Evolutionary conservation across 2,797 vertebrate species (phyloP).

Genomic region (Lithobates pipiens): DNA sequence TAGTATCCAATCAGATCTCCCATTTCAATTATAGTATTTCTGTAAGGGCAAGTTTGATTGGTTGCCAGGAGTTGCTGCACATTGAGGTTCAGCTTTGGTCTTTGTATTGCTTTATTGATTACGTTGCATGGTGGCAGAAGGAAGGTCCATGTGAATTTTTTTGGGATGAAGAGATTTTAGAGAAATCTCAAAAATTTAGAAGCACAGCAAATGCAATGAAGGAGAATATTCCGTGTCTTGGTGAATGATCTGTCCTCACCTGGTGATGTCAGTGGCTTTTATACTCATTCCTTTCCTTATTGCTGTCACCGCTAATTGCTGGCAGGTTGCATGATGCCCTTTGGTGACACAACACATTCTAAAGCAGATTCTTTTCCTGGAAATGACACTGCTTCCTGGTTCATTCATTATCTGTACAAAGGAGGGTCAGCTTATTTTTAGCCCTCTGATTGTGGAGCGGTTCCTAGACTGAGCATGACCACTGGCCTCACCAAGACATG

Average conservation of each 20-base stretch:
- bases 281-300: not conserved
- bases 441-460: not conserved
- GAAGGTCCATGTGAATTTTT: too few relatives aligned
- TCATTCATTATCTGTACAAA: constrained; percentile 12
- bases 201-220: too few relatives aligned
- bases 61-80: too few relatives aligned
- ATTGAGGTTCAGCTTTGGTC: too few relatives aligned
- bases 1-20: too few relatives aligned
- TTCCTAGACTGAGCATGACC: not conserved
- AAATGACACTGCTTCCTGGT: constrained; percentile 38
- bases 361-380: constrained; percentile 47
- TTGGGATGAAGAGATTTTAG: too few relatives aligned
- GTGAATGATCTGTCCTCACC: not conserved
- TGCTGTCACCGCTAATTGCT: not conserved
- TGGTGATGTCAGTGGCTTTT: not conserved
- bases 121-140: too few relatives aligned
- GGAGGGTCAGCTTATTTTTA: not conserved
- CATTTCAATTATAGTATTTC: too few relatives aligned
- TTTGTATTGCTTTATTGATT: too few relatives aligned
- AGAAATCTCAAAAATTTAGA: too few relatives aligned
- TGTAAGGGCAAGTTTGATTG: too few relatives aligned
- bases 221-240: not conserved
- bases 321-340: not conserved
- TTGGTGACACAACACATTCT: not conserved
- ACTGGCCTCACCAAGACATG: not conserved